Evolutionary conservation across 2,797 vertebrate genomes (phyloP).

Genomic region (Pelochelys cantorii): DNA sequence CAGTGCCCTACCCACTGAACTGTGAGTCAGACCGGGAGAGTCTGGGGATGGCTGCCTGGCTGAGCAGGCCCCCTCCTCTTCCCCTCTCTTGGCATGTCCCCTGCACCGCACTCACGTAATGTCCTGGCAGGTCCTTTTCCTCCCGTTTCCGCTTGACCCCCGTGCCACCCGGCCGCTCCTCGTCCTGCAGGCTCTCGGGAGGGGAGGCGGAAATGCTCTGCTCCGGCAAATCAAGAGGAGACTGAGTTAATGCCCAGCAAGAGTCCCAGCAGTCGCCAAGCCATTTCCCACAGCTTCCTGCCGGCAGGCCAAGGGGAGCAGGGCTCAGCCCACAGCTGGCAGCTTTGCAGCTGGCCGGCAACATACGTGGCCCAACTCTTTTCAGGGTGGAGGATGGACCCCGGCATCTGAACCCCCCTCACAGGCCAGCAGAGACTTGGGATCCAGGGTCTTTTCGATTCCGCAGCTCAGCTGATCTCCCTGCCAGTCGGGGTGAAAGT

Average conservation of each 20-base stretch:
- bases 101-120: conserved; percentile 82
- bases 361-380: background rate
- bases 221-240: background rate
- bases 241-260: background rate
- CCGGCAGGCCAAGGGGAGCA: background rate
- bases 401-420: background rate
- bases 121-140: conserved; percentile 86
- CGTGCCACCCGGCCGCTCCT: conserved; percentile 78
- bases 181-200: conserved; percentile 83
- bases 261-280: background rate
- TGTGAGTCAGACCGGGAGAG: accelerated
- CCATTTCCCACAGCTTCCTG: background rate
- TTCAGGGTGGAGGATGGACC: background rate
- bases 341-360: background rate
- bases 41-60: background rate
- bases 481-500: background rate
- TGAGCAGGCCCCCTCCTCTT: background rate
- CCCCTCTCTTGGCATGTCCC: background rate
- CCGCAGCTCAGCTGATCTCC: background rate
- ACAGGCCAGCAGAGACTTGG: background rate
- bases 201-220: conserved; percentile 89
- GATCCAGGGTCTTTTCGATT: too few species aligned
- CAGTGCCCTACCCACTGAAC: background rate
- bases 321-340: background rate
- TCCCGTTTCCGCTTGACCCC: conserved; percentile 85